Conservation (phyloP, 2,113 vertebrate species). For the Riparia riparia region DNA sequence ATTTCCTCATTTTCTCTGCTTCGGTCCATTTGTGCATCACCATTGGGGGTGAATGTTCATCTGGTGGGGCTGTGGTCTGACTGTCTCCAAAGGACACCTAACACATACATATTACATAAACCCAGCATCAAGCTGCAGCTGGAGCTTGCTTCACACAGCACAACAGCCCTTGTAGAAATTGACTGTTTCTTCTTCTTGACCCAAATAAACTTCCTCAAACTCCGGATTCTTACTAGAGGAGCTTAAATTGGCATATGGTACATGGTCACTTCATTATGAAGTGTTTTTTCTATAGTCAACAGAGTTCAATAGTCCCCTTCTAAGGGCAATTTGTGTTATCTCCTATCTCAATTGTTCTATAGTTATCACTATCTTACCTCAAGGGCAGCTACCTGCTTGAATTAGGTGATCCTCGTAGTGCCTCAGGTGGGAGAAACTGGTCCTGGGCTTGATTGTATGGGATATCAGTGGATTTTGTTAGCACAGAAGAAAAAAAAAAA, state of each 20-base stretch:
- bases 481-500: neutral
- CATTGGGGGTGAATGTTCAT: neutral
- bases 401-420: neutral
- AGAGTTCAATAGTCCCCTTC: neutral
- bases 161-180: neutral
- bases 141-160: neutral
- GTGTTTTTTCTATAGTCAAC: neutral
- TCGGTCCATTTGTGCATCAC: neutral
- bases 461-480: neutral
- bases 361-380: conserved; percentile 10
- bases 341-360: neutral
- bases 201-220: neutral
- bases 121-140: neutral
- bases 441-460: neutral
- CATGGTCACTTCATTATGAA: neutral
- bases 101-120: neutral
- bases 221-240: neutral
- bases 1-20: neutral
- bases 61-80: neutral
- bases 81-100: neutral
- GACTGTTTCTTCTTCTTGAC: neutral
- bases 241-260: neutral
- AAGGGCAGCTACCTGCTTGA: neutral
- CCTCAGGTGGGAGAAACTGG: conserved; percentile 1
- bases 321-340: neutral